A percentile compares a stretch with the other conserved stretches of the same genome.
Evolutionary conservation across 2,113 vertebrate genomes (phyloP).

Genomic region (Ondatra zibethicus): DNA sequence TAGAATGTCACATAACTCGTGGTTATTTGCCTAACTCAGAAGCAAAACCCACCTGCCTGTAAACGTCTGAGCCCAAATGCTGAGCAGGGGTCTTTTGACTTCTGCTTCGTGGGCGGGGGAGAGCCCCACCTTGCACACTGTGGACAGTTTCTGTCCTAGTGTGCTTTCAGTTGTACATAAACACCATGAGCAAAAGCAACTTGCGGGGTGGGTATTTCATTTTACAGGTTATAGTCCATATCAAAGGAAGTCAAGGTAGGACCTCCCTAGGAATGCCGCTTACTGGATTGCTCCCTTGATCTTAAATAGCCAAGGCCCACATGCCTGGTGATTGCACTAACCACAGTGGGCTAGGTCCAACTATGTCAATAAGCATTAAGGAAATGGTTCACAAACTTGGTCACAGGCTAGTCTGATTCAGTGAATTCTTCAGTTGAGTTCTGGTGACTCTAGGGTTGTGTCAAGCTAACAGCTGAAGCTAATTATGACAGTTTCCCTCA

Average conservation of each 20-base stretch:
- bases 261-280: neutral
- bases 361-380: neutral
- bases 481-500: neutral
- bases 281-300: neutral
- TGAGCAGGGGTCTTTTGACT: neutral
- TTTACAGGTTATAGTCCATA: neutral
- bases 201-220: too few relatives aligned
- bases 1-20: neutral
- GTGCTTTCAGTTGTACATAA: neutral
- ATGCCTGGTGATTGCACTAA: neutral
- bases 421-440: neutral
- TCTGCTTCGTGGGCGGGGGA: neutral
- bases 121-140: neutral
- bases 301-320: neutral
- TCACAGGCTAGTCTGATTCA: neutral
- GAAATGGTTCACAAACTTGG: neutral
- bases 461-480: neutral
- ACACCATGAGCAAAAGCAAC: neutral
- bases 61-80: neutral
- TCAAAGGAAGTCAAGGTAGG: neutral
- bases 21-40: slow-evolving; percentile 20
- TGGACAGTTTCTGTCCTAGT: neutral
- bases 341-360: too few relatives aligned
- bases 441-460: neutral
- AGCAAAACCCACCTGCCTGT: neutral